phyloP scores from a whole-genome alignment of 2,888 invertebrate species.

The Hyposoter didymator region DNA sequence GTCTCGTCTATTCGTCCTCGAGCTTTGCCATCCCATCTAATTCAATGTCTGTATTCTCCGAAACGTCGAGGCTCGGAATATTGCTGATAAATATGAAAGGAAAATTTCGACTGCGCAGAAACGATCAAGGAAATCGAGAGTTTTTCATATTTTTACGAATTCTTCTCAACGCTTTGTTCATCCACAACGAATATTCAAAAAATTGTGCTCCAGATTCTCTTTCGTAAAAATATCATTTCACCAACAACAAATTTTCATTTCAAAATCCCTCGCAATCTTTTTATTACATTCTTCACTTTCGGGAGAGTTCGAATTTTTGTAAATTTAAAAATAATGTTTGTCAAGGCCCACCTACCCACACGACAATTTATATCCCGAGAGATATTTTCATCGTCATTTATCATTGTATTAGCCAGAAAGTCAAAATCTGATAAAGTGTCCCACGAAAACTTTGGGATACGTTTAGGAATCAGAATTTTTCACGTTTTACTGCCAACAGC shows the following conservation, averaged over 20 bases:
- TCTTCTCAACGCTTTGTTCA: background rate
- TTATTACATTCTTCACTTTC: background rate
- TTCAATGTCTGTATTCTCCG: slow-evolving; percentile 2
- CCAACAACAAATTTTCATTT: background rate
- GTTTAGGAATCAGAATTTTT: background rate
- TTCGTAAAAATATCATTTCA: background rate
- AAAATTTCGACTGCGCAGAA: background rate
- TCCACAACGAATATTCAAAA: background rate
- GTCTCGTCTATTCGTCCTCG: slow-evolving; percentile 37
- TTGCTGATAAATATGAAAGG: background rate
- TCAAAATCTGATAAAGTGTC: background rate
- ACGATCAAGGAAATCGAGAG: background rate
- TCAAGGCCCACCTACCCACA: slow-evolving; percentile 12
- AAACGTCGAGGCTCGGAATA: background rate
- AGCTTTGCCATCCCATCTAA: background rate
- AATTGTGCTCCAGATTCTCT: background rate
- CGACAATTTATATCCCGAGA: background rate
- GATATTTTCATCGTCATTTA: background rate
- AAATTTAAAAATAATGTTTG: slow-evolving; percentile 17
- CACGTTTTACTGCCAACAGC: background rate
- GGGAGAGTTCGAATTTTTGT: background rate
- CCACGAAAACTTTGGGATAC: background rate
- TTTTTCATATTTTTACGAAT: background rate
- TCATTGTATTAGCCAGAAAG: background rate
- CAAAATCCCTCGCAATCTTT: background rate